These are phyloP conservation scores for Hydrozoanthus tunicans DNA, from an alignment of 64 coral and sea anemone genomes.

Conservation along the genomic window DNA sequence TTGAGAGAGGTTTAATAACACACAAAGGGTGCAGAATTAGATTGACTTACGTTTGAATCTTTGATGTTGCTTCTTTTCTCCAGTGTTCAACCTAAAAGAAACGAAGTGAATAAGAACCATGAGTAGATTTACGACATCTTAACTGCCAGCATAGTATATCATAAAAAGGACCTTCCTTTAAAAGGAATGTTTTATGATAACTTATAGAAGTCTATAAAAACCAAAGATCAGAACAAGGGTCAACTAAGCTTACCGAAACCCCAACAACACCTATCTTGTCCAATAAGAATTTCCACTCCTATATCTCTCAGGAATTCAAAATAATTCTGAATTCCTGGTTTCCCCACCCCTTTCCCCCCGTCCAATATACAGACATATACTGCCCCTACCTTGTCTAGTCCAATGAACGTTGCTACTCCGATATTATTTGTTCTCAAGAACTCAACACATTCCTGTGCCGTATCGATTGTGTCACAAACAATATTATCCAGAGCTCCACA, in stretches of 20 bases:
- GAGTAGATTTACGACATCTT: background rate
- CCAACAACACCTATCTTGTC: too few relatives aligned
- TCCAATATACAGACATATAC: background rate
- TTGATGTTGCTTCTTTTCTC: constrained; percentile 77
- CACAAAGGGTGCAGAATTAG: background rate
- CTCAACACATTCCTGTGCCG: constrained; percentile 91
- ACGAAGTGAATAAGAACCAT: background rate
- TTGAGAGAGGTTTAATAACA: background rate
- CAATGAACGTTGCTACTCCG: constrained; percentile 92
- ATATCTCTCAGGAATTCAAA: background rate
- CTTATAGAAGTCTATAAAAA: too few relatives aligned
- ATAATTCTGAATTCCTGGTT: background rate
- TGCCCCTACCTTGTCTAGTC: constrained; percentile 83
- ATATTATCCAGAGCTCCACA: constrained; percentile 96
- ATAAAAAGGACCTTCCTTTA: too few relatives aligned
- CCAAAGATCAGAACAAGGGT: too few relatives aligned
- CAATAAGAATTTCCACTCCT: too few relatives aligned
- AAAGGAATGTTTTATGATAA: too few relatives aligned
- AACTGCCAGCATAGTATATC: too few relatives aligned
- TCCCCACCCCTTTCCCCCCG: too few relatives aligned
- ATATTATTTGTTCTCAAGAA: constrained; percentile 87
- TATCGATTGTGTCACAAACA: constrained; percentile 98
- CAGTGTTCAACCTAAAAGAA: constrained; percentile 78
- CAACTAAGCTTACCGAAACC: too few relatives aligned
- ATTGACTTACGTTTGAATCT: constrained; percentile 83